Evolutionary conservation across 2,113 vertebrate genomes (phyloP).

Genomic region (Calyptomena viridis): DNA sequence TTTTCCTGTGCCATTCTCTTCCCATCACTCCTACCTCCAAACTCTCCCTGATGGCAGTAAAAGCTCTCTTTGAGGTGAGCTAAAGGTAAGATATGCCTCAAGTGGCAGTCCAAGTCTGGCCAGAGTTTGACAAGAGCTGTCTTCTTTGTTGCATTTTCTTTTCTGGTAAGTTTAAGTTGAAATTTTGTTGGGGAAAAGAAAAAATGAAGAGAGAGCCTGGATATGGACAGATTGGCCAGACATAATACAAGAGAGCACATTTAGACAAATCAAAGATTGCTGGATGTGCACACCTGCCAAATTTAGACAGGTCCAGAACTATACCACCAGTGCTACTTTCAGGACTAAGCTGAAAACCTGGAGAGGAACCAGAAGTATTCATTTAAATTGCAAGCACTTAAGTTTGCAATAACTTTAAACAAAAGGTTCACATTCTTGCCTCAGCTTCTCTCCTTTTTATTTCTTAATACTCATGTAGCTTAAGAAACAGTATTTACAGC

Average conservation of each 20-base stretch:
- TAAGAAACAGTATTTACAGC: background rate
- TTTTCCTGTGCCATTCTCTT: background rate
- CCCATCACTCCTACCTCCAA: background rate
- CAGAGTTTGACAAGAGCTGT: background rate
- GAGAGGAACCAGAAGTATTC: background rate
- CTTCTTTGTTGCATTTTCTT: background rate
- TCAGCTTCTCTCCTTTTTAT: background rate
- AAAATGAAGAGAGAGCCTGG: background rate
- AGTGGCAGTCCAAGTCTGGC: background rate
- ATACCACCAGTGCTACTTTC: background rate
- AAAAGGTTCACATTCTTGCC: background rate
- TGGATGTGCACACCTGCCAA: accelerated
- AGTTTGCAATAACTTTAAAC: background rate
- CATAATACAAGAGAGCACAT: background rate
- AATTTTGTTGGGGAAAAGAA: background rate
- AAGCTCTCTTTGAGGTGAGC: background rate
- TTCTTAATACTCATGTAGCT: background rate
- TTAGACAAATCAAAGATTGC: background rate
- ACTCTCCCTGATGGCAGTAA: background rate
- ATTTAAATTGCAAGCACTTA: background rate
- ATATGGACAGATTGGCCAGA: background rate
- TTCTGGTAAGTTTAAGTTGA: background rate
- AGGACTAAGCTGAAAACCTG: background rate
- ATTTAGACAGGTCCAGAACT: background rate
- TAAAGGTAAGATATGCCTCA: background rate